Evolutionary conservation across 2,113 vertebrate species (phyloP).

Genomic region (Phyllostomus hastatus): DNA sequence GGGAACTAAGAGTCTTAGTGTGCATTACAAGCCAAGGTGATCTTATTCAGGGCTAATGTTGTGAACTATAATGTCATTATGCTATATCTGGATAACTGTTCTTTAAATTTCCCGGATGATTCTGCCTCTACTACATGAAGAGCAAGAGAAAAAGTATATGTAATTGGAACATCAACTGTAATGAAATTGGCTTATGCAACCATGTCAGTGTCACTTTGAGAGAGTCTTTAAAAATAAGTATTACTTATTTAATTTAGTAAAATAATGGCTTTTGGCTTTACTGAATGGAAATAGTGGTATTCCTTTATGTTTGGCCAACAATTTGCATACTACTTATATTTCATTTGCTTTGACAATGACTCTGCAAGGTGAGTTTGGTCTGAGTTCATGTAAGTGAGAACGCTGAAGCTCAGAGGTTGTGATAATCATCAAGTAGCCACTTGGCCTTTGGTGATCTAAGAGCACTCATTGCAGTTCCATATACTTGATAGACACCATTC

Average conservation of each 20-base stretch:
- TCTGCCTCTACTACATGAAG: neutral
- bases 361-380: conserved; percentile 3
- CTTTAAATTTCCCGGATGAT: neutral
- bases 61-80: neutral
- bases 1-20: neutral
- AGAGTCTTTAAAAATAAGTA: neutral
- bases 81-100: neutral
- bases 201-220: neutral
- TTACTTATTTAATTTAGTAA: neutral
- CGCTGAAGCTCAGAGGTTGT: neutral
- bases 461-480: fast-evolving
- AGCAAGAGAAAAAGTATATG: neutral
- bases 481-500: neutral
- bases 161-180: neutral
- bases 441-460: neutral
- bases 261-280: neutral
- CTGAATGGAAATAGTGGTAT: neutral
- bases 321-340: neutral
- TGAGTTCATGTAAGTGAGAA: neutral
- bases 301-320: neutral
- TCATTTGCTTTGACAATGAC: neutral
- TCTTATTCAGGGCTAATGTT: neutral
- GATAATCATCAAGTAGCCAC: neutral
- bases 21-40: neutral
- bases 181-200: neutral